phyloP scores from a whole-genome alignment of 2,797 vertebrate species.

The Notolepis coatsorum region DNA sequence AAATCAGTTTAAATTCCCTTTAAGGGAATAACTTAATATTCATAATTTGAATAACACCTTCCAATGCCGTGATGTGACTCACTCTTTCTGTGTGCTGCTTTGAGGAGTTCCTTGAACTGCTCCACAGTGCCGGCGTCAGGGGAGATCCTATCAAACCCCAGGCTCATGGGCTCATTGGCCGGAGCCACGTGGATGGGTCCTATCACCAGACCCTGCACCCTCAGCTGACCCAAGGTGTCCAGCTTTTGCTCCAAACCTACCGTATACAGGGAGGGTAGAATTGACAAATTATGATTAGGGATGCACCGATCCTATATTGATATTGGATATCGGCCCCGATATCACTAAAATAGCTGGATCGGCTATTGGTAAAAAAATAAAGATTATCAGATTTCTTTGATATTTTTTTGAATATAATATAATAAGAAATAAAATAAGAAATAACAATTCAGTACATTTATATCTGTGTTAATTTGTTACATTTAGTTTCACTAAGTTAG shows the following conservation, averaged over 20 bases:
- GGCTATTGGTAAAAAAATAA: too few relatives aligned
- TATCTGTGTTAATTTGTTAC: too few relatives aligned
- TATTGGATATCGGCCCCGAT: too few relatives aligned
- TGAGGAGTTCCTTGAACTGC: constrained; percentile 76
- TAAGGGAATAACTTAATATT: background rate
- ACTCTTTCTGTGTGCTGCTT: constrained; percentile 84
- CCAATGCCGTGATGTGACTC: constrained; percentile 39
- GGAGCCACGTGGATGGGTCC: constrained; percentile 85
- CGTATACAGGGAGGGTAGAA: background rate
- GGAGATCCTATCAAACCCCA: constrained; percentile 76
- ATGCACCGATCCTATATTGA: too few relatives aligned
- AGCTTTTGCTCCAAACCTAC: constrained; percentile 81
- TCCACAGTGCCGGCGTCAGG: constrained; percentile 65
- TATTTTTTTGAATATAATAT: too few relatives aligned
- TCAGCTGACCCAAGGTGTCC: constrained; percentile 75
- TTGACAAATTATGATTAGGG: too few relatives aligned
- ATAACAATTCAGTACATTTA: too few relatives aligned
- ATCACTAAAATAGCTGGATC: too few relatives aligned
- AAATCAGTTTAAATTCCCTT: too few relatives aligned
- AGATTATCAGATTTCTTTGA: too few relatives aligned
- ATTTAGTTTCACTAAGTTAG: too few relatives aligned
- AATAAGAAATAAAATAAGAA: too few relatives aligned
- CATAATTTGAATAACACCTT: background rate
- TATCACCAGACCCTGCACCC: constrained; percentile 85
- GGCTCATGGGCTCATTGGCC: constrained; percentile 48